Evolutionary conservation across 1,140 invertebrate genomes (phyloP), one percentile per base, ranked within the genome.

Genomic region (Euura lappo): DNA sequence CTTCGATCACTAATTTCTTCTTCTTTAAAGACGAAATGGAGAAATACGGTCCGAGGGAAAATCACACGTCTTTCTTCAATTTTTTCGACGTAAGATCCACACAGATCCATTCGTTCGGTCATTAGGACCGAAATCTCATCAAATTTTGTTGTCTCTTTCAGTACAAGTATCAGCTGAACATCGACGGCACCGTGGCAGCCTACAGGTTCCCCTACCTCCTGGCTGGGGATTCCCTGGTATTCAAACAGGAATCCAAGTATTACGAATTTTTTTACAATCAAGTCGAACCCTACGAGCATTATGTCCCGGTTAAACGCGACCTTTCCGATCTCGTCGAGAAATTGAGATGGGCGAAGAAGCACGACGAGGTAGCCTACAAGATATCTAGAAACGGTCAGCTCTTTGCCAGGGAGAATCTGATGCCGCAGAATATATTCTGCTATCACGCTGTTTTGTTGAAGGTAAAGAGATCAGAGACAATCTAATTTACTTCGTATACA

Each of bases 111-210:
- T 28, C 28, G 28, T 28, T 28, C 28, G 28, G 28, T 28, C 28
- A 28, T 28, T 28, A 28, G 28, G 0, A 28, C 28, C 28, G 28
- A 28, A 28, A 28, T 28, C 28, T 28, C 28, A 28, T 28, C 28
- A 28, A 89, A 68, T 65, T 8, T 64, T 71, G 47, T 47, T 69
- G 11, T 72, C 1, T 72, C 83, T 91, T 92, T 78, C 88, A 99
- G 96, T 97, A 97, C 81, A 99, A 98, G 89, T 99, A 98, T 88
- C 96, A 97, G 88, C 84, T 99, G 42, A 97, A 94, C 83, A 91
- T 99, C 68, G 98, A 99, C 91, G 98, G 98, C 28, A 97, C 97
- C 72, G 98, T 99, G 42, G 97, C 98, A 65, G 95, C 97, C 1
- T 99, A 99, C 88, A 89, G 98, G 78, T 92, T 98, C 72, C 97